Base-by-base conservation (phyloP, 2,888 invertebrate species). In the Polyommatus icarus region DNA sequence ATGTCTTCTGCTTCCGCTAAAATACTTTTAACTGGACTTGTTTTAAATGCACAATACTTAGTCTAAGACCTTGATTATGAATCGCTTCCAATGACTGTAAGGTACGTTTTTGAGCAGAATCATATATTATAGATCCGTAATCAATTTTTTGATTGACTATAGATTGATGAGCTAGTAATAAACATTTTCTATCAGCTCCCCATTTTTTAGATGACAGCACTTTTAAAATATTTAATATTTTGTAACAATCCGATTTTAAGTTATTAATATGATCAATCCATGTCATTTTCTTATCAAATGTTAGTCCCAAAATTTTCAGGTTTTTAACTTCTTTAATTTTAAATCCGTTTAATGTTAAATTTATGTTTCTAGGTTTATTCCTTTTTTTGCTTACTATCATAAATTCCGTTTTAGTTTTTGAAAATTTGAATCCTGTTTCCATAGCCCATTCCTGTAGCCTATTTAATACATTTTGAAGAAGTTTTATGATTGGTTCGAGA, bases 151-250 rank as follows among this genome's bases (percentile, higher is more conserved):
- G 24, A 1, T 24, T 24, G 1, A 24, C 24, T 24, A 24, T 24
- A 24, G 24, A 24, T 24, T 24, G 24, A 24, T 24, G 24, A 24
- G 24, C 24, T 24, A 1, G 24, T 24, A 24, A 24, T 24, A 1
- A 24, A 24, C 24, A 24, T 24, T 24, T 24, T 24, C 24, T 24
- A 24, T 24, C 24, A 24, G 24, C 24, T 24, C 24, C 24, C 24
- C 24, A 24, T 24, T 24, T 24, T 24, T 24, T 24, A 24, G 24
- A 32, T 32, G 80, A 79, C 20, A 81, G 57, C 3, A 77, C 46
- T 76, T 81, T 80, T 57, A 81, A n/a, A 76, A 81, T 78, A 75
- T 81, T 80, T 77, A 81, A 57, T 67, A 79, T 71, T 78, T 78
- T 78, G 76, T 80, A 76, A 67, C 81, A 81, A 59, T 80, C 80